Evolutionary conservation across 2,113 vertebrate species (phyloP), one percentile per base, ranked within the genome.

Genomic region (Opisthocomus hoazin): DNA sequence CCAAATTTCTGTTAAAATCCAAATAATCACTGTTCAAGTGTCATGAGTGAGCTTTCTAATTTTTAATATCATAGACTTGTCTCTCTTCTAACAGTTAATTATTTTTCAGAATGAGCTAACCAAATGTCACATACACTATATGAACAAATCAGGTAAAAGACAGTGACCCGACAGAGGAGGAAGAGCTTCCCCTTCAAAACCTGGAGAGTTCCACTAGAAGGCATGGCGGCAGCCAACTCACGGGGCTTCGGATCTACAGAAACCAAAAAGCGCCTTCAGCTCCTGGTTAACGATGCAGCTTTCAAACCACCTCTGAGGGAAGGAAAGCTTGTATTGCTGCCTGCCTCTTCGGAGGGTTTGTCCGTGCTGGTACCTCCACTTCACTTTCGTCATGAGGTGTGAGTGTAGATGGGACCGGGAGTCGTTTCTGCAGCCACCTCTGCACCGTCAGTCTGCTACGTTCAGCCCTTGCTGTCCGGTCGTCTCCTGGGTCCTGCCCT

Each of bases 381-480:
- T 51, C 20, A 3, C 8, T 87, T 60, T 13, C 8, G 6, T 26
- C 5, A 0, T 14, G 46, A 27, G 30, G 46, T 36, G 12, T 19
- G 5, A 18, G 39, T 15, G 60, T 48, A 20, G 46, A 3, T 5
- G 18, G 71, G 41, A n/a, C 30, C 8, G 48, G 43, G 63, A 3
- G 16, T 15, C 2, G 16, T 70, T 41, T 7, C 1, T 37, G 45
- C 58, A 29, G 13, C 63, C 30, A 1, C 41, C 57, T 46, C 29
- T 1, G 51, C 19, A 0, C 63, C 11, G 30, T 12, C 43, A 7
- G 53, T 20, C 75, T 14, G 43, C 22, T 9, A 0, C 9, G 1
- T 10, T 17, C 57, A 68, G 17, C 39, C 68, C 32, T 7, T 17
- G 24, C 1, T 9, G 51, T n/a, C 37, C 19, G n/a, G n/a, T 26